Evolutionary conservation across 1,140 invertebrate species (phyloP).

Genomic region (Achatina immaculata): DNA sequence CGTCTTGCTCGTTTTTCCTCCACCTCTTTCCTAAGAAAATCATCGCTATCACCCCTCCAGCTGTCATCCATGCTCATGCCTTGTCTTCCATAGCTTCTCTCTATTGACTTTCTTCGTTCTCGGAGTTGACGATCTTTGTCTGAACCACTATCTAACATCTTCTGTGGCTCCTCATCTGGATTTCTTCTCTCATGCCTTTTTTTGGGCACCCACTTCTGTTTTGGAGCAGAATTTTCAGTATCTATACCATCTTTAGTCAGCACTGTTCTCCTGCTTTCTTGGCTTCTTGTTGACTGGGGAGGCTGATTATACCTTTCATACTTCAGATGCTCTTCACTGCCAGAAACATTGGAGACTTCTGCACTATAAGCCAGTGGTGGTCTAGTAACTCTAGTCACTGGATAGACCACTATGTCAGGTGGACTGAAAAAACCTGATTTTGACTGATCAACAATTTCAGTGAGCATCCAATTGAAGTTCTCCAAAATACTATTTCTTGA

Average conservation of each 20-base stretch:
- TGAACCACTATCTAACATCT: background rate
- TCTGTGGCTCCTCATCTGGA: background rate
- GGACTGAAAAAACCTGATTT: constrained; percentile 5
- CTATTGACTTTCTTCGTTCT: background rate
- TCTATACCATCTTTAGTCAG: background rate
- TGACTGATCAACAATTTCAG: constrained; percentile 7
- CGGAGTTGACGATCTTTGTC: background rate
- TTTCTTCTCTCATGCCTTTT: background rate
- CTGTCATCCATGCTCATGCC: background rate
- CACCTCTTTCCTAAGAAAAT: background rate
- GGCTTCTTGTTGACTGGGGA: background rate
- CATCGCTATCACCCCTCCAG: background rate
- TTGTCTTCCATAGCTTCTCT: background rate
- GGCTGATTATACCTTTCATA: background rate
- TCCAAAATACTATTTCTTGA: constrained; percentile 1
- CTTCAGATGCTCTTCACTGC: constrained; percentile 1
- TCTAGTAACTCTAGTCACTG: constrained; percentile 1
- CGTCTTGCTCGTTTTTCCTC: background rate
- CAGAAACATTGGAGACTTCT: background rate
- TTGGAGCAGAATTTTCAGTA: background rate
- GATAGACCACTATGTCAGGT: background rate
- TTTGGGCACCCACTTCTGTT: background rate
- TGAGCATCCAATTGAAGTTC: background rate
- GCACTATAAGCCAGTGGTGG: constrained; percentile 7
- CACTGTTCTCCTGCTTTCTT: background rate